Percentiles rank a stretch among this genome's conserved stretches.
phyloP scores from a whole-genome alignment of 2,888 invertebrate genomes.

The Drosophila meridiana region DNA sequence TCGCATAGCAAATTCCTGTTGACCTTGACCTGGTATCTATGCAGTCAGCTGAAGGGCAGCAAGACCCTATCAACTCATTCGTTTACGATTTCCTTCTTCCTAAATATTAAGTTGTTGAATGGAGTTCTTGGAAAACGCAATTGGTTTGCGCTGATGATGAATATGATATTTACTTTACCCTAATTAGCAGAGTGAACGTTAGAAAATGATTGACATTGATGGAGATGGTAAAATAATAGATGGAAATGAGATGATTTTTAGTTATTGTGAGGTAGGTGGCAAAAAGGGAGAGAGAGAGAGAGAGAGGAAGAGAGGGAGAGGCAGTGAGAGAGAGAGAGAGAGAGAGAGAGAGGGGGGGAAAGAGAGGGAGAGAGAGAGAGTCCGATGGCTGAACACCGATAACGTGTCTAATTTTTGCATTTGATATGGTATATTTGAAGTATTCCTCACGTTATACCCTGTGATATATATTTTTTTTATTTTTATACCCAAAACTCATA shows the following conservation, averaged over 20 bases:
- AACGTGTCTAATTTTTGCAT: neutral
- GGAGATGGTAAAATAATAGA: slow-evolving; percentile 14
- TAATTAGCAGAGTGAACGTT: slow-evolving; percentile 29
- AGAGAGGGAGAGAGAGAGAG: neutral
- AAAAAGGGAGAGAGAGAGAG: too few relatives aligned
- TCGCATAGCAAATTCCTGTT: neutral
- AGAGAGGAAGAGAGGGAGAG: neutral
- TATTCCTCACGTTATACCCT: neutral
- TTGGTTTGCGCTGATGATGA: slow-evolving; percentile 8
- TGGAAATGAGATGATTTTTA: neutral
- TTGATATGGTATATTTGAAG: neutral
- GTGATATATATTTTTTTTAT: too few relatives aligned
- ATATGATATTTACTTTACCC: neutral
- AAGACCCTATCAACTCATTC: neutral
- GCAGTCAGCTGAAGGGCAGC: neutral
- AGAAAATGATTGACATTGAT: neutral
- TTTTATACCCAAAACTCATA: too few relatives aligned
- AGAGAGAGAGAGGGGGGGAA: neutral
- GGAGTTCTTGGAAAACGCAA: slow-evolving; percentile 18
- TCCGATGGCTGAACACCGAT: neutral
- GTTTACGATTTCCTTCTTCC: neutral
- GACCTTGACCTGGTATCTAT: neutral
- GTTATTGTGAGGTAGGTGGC: neutral
- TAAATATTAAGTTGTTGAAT: neutral
- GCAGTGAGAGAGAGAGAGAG: neutral